Evolutionary conservation across 2,888 invertebrate species (phyloP), one percentile per base, ranked within the genome.

Genomic region (Caenorhabditis becei): DNA sequence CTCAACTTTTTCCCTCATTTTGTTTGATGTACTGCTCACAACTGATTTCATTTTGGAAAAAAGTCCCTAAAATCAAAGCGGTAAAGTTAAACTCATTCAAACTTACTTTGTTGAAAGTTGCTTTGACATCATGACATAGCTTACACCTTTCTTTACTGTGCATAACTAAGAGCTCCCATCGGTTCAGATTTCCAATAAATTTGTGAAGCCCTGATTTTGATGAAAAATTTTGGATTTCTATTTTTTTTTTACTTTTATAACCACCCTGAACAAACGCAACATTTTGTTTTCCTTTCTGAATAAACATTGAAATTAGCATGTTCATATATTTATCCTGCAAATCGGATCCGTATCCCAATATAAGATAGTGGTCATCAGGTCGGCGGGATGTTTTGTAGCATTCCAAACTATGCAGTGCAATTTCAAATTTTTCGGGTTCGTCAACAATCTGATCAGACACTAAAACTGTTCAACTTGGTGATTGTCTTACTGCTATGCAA

Each of bases 281-380:
- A 91, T 96, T 97, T 88, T 95, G 95, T 0, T 95, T 95, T 91
- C 96, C 95, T 91, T 95, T 95, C 92, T 97, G 97, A 58, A 99
- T 93, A 92, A 99, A 97, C 72, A 96, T 96, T 7, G 98, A 96
- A 18, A 99, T 96, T 26, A 97, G 97, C 98, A 99, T 99, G 91
- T 97, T 95, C 20, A 97, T 96, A 91, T 96, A 97, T 82, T 92
- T 92, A 79, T 87, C 87, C 35, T 83, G 74, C n/a, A 62, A 54
- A 41, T 83, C 82, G n/a, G 74, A 75, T 54, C 86, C 86, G 79
- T 86, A 79, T 65, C 86, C 97, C 91, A 98, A 94, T 88, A 94
- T 93, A 87, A 93, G 93, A 80, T 93, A 90, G 88, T 93, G 93
- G 86, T 93, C 93, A 95, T 95, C 92, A 95, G 96, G 91, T 89